A percentile compares a stretch with the other conserved stretches of the same genome.
Evolutionary conservation across 2,888 invertebrate genomes (phyloP).

Genomic region (Rhogogaster chlorosoma): DNA sequence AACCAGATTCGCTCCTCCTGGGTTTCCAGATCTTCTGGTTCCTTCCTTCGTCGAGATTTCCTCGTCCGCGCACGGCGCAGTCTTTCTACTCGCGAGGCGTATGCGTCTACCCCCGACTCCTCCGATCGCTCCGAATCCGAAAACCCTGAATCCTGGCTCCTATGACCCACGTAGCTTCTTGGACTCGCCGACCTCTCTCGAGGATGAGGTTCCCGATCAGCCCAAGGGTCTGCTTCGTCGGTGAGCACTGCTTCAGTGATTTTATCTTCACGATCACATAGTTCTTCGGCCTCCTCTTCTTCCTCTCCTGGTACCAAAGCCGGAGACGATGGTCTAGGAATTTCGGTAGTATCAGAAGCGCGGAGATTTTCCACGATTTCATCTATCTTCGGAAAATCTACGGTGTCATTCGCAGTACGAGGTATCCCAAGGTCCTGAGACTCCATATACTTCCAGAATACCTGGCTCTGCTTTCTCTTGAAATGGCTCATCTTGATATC

Average conservation of each 20-base stretch:
- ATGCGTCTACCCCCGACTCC: conserved; percentile 63
- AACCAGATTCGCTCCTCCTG: neutral
- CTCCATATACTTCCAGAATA: conserved; percentile 75
- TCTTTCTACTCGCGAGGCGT: conserved; percentile 33
- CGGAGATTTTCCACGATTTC: neutral
- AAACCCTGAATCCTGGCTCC: conserved; percentile 90
- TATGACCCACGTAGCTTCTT: conserved; percentile 80
- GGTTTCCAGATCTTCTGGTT: conserved; percentile 46
- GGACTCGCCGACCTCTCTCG: conserved; percentile 78
- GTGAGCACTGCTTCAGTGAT: neutral
- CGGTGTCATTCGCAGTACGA: neutral
- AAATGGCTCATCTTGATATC: conserved; percentile 72
- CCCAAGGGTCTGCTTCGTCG: neutral
- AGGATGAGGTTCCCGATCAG: conserved; percentile 4
- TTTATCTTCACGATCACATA: neutral
- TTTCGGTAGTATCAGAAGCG: conserved; percentile 8
- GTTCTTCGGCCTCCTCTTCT: conserved; percentile 3
- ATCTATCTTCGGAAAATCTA: neutral
- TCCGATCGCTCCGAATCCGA: conserved; percentile 87
- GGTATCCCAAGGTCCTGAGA: conserved; percentile 63
- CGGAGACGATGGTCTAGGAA: neutral
- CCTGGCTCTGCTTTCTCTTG: conserved; percentile 73
- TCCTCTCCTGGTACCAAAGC: neutral
- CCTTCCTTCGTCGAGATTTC: conserved; percentile 51
- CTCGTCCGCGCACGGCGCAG: conserved; percentile 39